Evolutionary conservation across 2,888 invertebrate species (phyloP).

Genomic region (Zygothrica quintamaculata): DNA sequence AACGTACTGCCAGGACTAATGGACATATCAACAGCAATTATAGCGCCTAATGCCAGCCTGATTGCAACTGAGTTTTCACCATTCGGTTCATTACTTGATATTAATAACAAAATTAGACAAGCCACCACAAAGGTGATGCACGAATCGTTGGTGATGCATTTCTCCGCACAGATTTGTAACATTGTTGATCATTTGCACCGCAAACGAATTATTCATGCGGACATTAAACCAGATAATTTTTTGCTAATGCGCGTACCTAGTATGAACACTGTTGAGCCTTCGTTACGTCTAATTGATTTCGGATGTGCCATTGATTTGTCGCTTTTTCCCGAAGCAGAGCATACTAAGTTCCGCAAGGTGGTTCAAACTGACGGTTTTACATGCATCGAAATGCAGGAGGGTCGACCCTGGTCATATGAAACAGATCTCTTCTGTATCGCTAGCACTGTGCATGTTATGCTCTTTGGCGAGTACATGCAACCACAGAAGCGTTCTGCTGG

Average conservation of each 20-base stretch:
- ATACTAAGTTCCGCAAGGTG: slow-evolving; percentile 90
- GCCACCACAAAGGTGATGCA: slow-evolving; percentile 90
- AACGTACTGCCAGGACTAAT: slow-evolving; percentile 88
- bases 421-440: slow-evolving; percentile 96
- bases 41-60: slow-evolving; percentile 93
- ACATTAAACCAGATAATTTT: slow-evolving; percentile 98
- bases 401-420: slow-evolving; percentile 97
- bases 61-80: slow-evolving; percentile 93
- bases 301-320: slow-evolving; percentile 98
- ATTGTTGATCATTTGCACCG: slow-evolving; percentile 94
- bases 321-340: slow-evolving; percentile 89
- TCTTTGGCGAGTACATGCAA: slow-evolving; percentile 96
- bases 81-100: slow-evolving; percentile 92
- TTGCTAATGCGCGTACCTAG: slow-evolving; percentile 89
- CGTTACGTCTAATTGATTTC: slow-evolving; percentile 95
- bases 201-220: slow-evolving; percentile 96
- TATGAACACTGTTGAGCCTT: slow-evolving; percentile 88
- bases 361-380: slow-evolving; percentile 93
- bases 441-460: slow-evolving; percentile 93
- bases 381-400: slow-evolving; percentile 96
- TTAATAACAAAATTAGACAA: slow-evolving; percentile 90
- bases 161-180: slow-evolving; percentile 93
- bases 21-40: slow-evolving; percentile 91
- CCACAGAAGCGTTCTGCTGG: slow-evolving; percentile 88
- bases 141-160: slow-evolving; percentile 90